Evolutionary conservation across 2,113 vertebrate species (phyloP).

Genomic region (Sclerurus mexicanus): DNA sequence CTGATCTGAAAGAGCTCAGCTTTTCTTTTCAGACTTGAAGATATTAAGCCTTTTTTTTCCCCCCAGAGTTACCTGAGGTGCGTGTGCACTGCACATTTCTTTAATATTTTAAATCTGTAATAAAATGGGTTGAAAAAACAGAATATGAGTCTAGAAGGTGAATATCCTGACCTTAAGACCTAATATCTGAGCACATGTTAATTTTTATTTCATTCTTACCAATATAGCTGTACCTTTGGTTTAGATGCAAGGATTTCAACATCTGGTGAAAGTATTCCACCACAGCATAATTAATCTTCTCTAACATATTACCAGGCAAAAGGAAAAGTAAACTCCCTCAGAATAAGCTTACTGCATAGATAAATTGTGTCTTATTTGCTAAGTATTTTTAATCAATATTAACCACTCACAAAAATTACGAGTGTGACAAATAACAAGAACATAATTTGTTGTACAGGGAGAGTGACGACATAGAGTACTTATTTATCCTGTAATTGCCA

Average conservation of each 20-base stretch:
- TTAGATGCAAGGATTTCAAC: not conserved
- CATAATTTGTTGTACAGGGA: constrained; percentile 40
- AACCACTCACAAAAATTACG: constrained; percentile 25
- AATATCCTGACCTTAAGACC: not conserved
- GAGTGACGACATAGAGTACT: constrained; percentile 11
- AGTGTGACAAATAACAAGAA: constrained; percentile 22
- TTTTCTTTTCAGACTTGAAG: not conserved
- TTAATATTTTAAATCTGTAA: not conserved
- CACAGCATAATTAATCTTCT: not conserved
- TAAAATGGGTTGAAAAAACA: not conserved
- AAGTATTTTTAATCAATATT: constrained; percentile 19
- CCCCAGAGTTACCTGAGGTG: not conserved
- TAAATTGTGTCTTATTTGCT: not conserved
- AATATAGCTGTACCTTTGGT: not conserved
- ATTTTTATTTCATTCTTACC: not conserved
- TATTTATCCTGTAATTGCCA: constrained; percentile 31
- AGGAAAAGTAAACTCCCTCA: not conserved
- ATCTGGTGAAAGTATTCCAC: not conserved
- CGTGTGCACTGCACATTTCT: not conserved
- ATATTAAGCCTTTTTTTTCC: not conserved
- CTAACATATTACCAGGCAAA: not conserved
- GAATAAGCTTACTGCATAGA: not conserved
- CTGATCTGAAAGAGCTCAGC: not conserved
- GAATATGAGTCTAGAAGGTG: not conserved
- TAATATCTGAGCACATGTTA: not conserved